A percentile compares a stretch with the other conserved stretches of the same genome.
Conservation (phyloP, 2,888 invertebrate genomes). For the Diaphora mendica region DNA sequence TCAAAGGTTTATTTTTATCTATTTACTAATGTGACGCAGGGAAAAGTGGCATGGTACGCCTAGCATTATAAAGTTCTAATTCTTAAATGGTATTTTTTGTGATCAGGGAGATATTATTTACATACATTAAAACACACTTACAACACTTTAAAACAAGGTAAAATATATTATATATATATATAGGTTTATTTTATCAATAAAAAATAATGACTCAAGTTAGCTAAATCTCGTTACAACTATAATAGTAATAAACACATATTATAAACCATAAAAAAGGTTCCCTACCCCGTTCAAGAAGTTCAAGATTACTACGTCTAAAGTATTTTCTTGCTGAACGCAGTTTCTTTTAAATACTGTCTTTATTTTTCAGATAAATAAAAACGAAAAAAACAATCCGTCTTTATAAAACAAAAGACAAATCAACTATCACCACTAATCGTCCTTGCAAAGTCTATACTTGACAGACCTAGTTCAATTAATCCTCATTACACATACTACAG, state of each 20-base stretch:
- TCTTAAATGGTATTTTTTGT: not conserved
- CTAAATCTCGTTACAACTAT: not conserved
- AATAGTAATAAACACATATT: too few species aligned
- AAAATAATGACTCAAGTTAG: not conserved
- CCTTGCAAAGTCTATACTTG: constrained; percentile 3
- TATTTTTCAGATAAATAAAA: not conserved
- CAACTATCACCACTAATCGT: not conserved
- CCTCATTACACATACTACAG: constrained; percentile 26
- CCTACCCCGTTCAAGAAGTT: not conserved
- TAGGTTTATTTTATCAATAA: too few species aligned
- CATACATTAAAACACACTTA: too few species aligned
- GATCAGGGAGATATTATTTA: not conserved
- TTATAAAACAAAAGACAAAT: not conserved
- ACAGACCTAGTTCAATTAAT: constrained; percentile 31
- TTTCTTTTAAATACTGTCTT: not conserved
- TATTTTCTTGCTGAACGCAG: not conserved
- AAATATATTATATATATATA: not conserved
- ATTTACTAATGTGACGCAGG: too few species aligned
- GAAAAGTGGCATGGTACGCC: too few species aligned
- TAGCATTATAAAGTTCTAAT: too few species aligned
- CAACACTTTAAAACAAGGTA: not conserved
- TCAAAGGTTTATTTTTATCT: not conserved
- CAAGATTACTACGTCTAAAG: not conserved
- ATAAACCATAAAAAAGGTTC: not conserved
- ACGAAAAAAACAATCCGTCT: not conserved